Conservation (phyloP, 2,797 vertebrate genomes). For the Sphaeramia orbicularis region DNA sequence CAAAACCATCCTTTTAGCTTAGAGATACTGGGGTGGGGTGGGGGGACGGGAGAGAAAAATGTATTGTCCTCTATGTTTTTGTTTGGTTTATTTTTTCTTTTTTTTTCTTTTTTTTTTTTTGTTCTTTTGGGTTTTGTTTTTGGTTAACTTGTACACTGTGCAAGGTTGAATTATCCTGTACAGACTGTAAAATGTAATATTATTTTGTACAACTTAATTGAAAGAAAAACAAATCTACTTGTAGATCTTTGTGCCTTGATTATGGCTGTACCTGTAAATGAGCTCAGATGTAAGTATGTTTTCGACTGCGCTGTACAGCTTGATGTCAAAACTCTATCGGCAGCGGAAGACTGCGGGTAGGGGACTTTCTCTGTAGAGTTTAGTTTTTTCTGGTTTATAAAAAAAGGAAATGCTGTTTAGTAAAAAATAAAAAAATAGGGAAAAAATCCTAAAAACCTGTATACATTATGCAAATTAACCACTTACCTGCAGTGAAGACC, state of each 20-base stretch:
- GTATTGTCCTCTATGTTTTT: conserved; percentile 31
- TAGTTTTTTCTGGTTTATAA: conserved; percentile 94
- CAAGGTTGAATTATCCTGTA: conserved; percentile 96
- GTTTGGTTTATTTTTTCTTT: conserved; percentile 77
- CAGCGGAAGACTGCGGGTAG: conserved; percentile 88
- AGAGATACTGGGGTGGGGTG: conserved; percentile 75
- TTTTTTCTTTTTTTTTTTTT: conserved; percentile 77
- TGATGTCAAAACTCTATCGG: conserved; percentile 91
- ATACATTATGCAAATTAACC: conserved; percentile 96
- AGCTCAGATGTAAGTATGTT: conserved; percentile 94
- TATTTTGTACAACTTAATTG: conserved; percentile 99
- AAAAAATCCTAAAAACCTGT: conserved; percentile 86
- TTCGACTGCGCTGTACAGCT: conserved; percentile 96
- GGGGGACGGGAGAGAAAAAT: neutral
- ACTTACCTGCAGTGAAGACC: conserved; percentile 91
- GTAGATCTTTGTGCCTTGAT: conserved; percentile 94
- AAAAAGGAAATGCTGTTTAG: conserved; percentile 91
- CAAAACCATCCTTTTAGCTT: conserved; percentile 86
- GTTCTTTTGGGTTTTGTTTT: conserved; percentile 65
- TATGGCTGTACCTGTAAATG: conserved; percentile 94
- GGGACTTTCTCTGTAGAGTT: conserved; percentile 92
- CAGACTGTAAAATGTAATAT: conserved; percentile 97
- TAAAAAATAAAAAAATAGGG: conserved; percentile 86
- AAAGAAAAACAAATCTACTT: conserved; percentile 91
- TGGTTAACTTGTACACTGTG: conserved; percentile 94